Base-by-base conservation (phyloP, 2,797 vertebrate species). In the Myripristis murdjan region DNA sequence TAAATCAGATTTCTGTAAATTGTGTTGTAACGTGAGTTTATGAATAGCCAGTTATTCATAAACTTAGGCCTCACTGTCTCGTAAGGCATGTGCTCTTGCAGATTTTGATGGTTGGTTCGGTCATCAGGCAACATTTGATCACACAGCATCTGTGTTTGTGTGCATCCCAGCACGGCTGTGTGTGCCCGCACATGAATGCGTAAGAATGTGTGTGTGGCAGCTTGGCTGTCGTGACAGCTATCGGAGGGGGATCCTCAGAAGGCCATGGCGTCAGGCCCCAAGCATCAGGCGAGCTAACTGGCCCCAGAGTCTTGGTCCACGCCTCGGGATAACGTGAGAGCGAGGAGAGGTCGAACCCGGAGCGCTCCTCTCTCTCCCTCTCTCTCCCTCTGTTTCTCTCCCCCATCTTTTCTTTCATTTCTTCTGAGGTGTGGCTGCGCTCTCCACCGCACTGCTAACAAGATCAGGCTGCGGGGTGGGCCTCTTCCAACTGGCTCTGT, bases 401-500 rank as follows among this genome's bases (percentile, higher is more conserved):
- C 73, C 73, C 76, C 70, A 74, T 87, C 82, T 70, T 85, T 82
- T 64, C 83, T 85, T 81, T 89, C 31, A 73, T 82, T 88, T 89
- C 66, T 82, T 76, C 63, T 62, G 84, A 92, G 91, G 90, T 90
- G 93, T 93, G 92, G 91, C 85, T 58, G 73, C 16, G 1, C 85
- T 92, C 84, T 88, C 64, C 65, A 64, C 82, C 70, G 31, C 89
- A 80, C 80, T 46, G 44, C 89, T 94, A 93, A 94, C 90, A 87
- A 91, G 87, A 93, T 91, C 92, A 93, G 91, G 92, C 90, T 93
- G 92, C 73, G 64, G 89, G 86, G 79, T 90, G 90, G 88, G 87
- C 86, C 84, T 83, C 83, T 41, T 82, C 86, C 82, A 90, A 86
- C 88, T 90, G 88, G 87, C 73, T 86, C 80, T 80, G 60, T 53